These are phyloP conservation scores for Drosophila stalkeri DNA, from an alignment of 2,888 invertebrate species.

Conservation along the genomic window DNA sequence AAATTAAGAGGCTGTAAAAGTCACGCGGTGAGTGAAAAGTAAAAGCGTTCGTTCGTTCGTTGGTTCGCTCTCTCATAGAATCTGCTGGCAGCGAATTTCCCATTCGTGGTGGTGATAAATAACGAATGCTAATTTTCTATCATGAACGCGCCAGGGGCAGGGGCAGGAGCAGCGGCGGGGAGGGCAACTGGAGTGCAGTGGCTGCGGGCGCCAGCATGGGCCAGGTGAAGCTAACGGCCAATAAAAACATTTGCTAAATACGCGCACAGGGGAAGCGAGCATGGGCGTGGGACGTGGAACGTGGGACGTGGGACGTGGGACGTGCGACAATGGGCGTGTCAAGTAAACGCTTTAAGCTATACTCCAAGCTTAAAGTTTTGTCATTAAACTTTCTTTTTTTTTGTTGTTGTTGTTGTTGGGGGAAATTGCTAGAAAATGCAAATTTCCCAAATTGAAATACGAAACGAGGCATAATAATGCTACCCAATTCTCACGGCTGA, in stretches of 20 bases:
- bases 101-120: conserved; percentile 67
- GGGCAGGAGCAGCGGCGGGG: neutral
- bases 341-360: conserved; percentile 51
- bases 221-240: conserved; percentile 80
- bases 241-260: conserved; percentile 73
- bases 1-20: conserved; percentile 81
- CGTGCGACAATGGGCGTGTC: neutral
- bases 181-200: conserved; percentile 2
- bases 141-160: conserved; percentile 28
- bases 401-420: too few relatives aligned
- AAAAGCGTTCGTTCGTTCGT: conserved; percentile 47
- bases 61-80: conserved; percentile 20
- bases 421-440: conserved; percentile 52
- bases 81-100: conserved; percentile 38
- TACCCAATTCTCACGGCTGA: conserved; percentile 19
- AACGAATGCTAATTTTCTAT: conserved; percentile 78
- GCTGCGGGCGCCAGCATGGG: conserved; percentile 33
- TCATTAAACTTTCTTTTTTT: conserved; percentile 54
- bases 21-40: conserved; percentile 79
- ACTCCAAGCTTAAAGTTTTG: conserved; percentile 56
- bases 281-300: neutral
- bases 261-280: conserved; percentile 36
- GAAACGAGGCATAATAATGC: conserved; percentile 40
- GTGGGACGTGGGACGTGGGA: too few relatives aligned
- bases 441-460: conserved; percentile 53